Evolutionary conservation across 2,888 invertebrate species (phyloP).

Genomic region (Melanostoma mellinum): DNA sequence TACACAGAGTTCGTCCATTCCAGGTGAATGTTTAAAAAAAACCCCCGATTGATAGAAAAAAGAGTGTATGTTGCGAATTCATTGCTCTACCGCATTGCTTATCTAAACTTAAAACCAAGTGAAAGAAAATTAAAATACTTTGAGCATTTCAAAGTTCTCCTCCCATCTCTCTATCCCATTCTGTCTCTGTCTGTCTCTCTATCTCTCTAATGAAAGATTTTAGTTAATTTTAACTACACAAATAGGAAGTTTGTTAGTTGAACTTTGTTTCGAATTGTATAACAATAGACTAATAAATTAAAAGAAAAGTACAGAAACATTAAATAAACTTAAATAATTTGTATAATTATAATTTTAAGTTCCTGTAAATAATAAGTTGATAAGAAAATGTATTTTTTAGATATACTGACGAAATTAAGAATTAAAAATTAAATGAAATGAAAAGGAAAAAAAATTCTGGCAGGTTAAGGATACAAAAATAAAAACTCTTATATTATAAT

Average conservation of each 20-base stretch:
- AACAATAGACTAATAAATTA: conserved; percentile 73
- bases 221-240: conserved; percentile 65
- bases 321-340: conserved; percentile 71
- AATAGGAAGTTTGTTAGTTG: conserved; percentile 59
- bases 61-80: conserved; percentile 62
- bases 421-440: conserved; percentile 44
- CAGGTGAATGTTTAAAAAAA: conserved; percentile 63
- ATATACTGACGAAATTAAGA: conserved; percentile 48
- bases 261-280: conserved; percentile 74
- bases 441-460: conserved; percentile 35
- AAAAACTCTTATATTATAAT: conserved; percentile 46
- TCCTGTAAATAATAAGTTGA: conserved; percentile 81
- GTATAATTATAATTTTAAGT: conserved; percentile 79
- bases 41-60: conserved; percentile 24
- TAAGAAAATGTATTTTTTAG: conserved; percentile 51
- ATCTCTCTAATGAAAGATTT: conserved; percentile 69
- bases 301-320: conserved; percentile 39
- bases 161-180: conserved; percentile 34
- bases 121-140: conserved; percentile 21
- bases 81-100: conserved; percentile 66
- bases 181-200: conserved; percentile 22
- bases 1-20: conserved; percentile 69
- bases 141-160: conserved; percentile 59
- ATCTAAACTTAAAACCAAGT: conserved; percentile 39
- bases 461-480: conserved; percentile 32